A percentile compares a stretch with the other conserved stretches of the same genome.
phyloP scores from a whole-genome alignment of 2,113 vertebrate species.

The Puffinus mauretanicus region DNA sequence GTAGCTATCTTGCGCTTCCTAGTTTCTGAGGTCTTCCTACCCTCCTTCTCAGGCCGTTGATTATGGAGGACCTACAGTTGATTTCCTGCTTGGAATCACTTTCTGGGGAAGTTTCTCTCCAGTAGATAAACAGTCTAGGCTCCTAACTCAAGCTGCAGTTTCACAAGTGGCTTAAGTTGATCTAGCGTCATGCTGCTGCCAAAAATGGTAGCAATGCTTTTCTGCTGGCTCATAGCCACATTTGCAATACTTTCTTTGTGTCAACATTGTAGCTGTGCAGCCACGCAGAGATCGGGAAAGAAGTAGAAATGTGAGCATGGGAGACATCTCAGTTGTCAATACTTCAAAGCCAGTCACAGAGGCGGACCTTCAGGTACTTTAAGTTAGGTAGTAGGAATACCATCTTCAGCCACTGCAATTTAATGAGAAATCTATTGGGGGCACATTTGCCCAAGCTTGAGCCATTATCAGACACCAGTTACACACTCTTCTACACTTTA shows the following conservation, averaged over 20 bases:
- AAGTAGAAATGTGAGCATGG: neutral
- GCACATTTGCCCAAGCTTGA: neutral
- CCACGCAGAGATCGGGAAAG: neutral
- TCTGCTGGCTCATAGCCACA: neutral
- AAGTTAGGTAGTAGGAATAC: neutral
- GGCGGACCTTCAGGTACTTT: neutral
- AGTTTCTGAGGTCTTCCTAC: neutral
- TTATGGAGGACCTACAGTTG: neutral
- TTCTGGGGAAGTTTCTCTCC: neutral
- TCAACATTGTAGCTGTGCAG: neutral
- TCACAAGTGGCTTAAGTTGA: neutral
- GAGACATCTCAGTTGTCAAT: neutral
- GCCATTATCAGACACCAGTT: neutral
- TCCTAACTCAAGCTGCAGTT: neutral
- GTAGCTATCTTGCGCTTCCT: rapidly evolving
- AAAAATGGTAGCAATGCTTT: neutral
- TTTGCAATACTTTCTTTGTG: rapidly evolving
- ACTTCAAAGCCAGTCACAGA: neutral
- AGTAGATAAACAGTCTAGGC: neutral
- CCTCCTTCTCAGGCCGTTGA: no score
- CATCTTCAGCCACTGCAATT: neutral
- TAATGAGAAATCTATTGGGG: neutral
- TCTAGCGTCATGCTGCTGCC: neutral
- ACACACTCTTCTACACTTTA: neutral
- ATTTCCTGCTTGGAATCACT: neutral